Base-by-base conservation (phyloP, 2,113 vertebrate species). In the Nothocercus julius region DNA sequence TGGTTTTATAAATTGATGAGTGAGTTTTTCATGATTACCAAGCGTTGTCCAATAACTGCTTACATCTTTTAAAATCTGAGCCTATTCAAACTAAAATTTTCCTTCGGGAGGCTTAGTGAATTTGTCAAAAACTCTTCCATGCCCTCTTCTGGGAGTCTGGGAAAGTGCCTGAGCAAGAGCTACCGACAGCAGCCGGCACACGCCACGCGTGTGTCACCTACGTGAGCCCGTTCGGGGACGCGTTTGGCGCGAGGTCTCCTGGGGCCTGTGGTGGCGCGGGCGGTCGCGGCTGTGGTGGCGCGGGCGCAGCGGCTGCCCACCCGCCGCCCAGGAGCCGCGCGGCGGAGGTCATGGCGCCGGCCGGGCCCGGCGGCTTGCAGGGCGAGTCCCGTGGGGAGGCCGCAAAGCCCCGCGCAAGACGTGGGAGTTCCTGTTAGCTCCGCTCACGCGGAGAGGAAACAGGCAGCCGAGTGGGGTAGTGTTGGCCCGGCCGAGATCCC, bases 81-180 rank as follows among this genome's bases (percentile, higher is more conserved):
- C 93, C 69, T 74, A n/a, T 47, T 73, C 80, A 89, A 94, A 94
- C 32, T 34, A 2, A 75, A 22, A 36, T 86, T 95, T 83, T 42
- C 53, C 51, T 72, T 84, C 6, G 5, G 56, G 53, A 5, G 49
- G 10, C 86, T 85, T 44, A 49, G 56, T 32, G 56, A 77, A 22
- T 69, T 68, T 40, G 96, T 89, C 36, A 75, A 84, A 97, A 97
- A 89, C 77, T 74, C 97, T 82, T 44, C 51, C 84, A 70, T 98
- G 97, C 97, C 98, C 98, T 97, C 98, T 97, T 86, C 96, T 97
- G 98, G 95, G 58, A 2, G 0, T 54, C 79, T 63, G 32, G 73
- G 87, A 77, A 94, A 96, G 38, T 6, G 36, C 21, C 59, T 13
- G 9, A 27, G 68, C 36, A 47, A 34, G 27, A 22, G 0, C 36